Conservation (phyloP, 2,113 vertebrate species). For the Colossoma macropomum region DNA sequence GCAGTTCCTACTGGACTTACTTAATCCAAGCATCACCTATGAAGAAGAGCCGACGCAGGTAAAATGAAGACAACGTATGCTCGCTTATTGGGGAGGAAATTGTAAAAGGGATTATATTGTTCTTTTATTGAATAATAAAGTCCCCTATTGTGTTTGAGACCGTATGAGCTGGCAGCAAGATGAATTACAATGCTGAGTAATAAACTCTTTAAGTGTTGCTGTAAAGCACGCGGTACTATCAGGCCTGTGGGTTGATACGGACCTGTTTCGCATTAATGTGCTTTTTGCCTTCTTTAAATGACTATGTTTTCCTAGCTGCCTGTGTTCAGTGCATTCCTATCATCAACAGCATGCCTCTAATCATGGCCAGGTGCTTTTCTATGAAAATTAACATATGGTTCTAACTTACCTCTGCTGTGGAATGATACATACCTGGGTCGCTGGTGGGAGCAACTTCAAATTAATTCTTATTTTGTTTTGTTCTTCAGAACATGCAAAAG, state of each 20-base stretch:
- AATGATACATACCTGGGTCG: slow-evolving; percentile 77
- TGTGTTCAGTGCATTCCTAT: slow-evolving; percentile 63
- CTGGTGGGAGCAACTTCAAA: slow-evolving; percentile 71
- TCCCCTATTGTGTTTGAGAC: slow-evolving; percentile 50
- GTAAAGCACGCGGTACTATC: slow-evolving; percentile 44
- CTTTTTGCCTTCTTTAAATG: slow-evolving; percentile 58
- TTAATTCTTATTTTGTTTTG: slow-evolving; percentile 63
- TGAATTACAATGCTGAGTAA: slow-evolving; percentile 48
- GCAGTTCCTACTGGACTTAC: slow-evolving; percentile 15
- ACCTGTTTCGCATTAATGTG: slow-evolving; percentile 52
- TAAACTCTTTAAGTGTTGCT: slow-evolving; percentile 46
- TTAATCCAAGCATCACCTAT: slow-evolving; percentile 12
- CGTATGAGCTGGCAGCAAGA: slow-evolving; percentile 50
- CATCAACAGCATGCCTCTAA: slow-evolving; percentile 72
- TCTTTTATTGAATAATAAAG: slow-evolving; percentile 64
- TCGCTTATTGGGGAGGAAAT: slow-evolving; percentile 62
- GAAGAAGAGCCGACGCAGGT: slow-evolving; percentile 40
- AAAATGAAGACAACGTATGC: slow-evolving; percentile 44
- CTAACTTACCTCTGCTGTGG: slow-evolving; percentile 74
- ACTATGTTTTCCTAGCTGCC: slow-evolving; percentile 54
- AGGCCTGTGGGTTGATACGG: slow-evolving; percentile 56
- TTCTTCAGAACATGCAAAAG: slow-evolving; percentile 68
- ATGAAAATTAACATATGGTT: slow-evolving; percentile 82
- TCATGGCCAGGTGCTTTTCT: slow-evolving; percentile 77
- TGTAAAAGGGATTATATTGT: slow-evolving; percentile 61